A percentile compares a stretch with the other conserved stretches of the same genome.
Conservation (phyloP, 2,797 vertebrate genomes). For the Echiichthys vipera region DNA sequence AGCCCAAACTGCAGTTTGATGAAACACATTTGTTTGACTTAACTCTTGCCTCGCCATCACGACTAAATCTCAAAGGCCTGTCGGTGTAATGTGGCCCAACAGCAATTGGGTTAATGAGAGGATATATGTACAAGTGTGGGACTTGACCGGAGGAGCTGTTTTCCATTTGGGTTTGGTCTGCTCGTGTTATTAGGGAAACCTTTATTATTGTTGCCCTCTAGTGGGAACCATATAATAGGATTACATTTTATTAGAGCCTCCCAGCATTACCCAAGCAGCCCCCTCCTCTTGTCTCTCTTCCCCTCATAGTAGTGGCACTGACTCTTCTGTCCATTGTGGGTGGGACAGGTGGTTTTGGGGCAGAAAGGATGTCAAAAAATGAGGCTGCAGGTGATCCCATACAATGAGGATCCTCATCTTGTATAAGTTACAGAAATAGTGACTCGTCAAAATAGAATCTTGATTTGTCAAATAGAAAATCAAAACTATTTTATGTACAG, state of each 20-base stretch:
- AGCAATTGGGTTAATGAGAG: conserved; percentile 85
- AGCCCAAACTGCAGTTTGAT: conserved; percentile 85
- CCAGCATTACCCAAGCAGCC: conserved; percentile 80
- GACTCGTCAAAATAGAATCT: not conserved
- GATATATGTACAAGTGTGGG: conserved; percentile 85
- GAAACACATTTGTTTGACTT: conserved; percentile 89
- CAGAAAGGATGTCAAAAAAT: conserved; percentile 22
- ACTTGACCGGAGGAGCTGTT: conserved; percentile 84
- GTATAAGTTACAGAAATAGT: conserved; percentile 2
- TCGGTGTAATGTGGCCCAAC: conserved; percentile 81
- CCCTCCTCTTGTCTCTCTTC: conserved; percentile 76
- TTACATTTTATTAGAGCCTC: conserved; percentile 90
- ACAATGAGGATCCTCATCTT: conserved; percentile 5
- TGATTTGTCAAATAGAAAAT: not conserved
- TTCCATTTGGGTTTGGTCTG: conserved; percentile 86
- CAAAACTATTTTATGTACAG: not conserved
- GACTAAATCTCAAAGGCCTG: conserved; percentile 77
- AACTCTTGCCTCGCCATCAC: conserved; percentile 81
- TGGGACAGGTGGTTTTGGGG: conserved; percentile 58
- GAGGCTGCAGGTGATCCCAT: not conserved
- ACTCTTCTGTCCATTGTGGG: conserved; percentile 71
- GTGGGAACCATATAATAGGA: conserved; percentile 88
- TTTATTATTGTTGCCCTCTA: conserved; percentile 90
- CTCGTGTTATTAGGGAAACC: conserved; percentile 88
- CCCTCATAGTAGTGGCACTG: conserved; percentile 71